Evolutionary conservation across 1,140 invertebrate species (phyloP).

Genomic region (Latrodectus geometricus): DNA sequence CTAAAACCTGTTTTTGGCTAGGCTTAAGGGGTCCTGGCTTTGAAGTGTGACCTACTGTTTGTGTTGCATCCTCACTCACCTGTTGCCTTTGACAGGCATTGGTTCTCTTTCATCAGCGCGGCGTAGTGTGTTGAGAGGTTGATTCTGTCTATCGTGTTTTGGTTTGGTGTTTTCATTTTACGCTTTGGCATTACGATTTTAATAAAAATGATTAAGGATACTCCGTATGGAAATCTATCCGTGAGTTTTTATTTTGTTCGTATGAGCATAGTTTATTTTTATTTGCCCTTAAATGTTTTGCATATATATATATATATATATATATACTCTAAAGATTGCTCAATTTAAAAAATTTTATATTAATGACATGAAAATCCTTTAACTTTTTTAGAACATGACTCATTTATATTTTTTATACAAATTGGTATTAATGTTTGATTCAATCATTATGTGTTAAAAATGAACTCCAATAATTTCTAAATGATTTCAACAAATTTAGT

Average conservation of each 20-base stretch:
- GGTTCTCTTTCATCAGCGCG: not conserved
- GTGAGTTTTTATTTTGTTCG: not conserved
- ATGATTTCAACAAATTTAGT: no score
- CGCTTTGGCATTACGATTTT: not conserved
- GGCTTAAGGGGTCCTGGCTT: not conserved
- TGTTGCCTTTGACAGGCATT: not conserved
- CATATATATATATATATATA: no score
- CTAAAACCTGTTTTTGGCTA: not conserved
- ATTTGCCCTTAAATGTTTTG: no score
- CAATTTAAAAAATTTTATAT: no score
- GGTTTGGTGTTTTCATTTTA: not conserved
- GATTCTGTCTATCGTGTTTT: not conserved
- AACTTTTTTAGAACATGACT: no score
- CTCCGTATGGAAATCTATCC: not conserved
- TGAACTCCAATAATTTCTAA: no score
- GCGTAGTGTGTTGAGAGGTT: not conserved
- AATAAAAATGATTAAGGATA: not conserved
- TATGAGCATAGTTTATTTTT: no score
- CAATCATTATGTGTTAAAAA: no score
- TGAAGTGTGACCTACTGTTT: not conserved
- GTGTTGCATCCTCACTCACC: not conserved
- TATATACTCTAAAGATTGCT: no score
- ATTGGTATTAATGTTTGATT: no score
- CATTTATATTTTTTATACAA: no score
- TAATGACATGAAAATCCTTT: no score